Base-by-base conservation (phyloP, 1,140 invertebrate species). In the Aporrectodea caliginosa region DNA sequence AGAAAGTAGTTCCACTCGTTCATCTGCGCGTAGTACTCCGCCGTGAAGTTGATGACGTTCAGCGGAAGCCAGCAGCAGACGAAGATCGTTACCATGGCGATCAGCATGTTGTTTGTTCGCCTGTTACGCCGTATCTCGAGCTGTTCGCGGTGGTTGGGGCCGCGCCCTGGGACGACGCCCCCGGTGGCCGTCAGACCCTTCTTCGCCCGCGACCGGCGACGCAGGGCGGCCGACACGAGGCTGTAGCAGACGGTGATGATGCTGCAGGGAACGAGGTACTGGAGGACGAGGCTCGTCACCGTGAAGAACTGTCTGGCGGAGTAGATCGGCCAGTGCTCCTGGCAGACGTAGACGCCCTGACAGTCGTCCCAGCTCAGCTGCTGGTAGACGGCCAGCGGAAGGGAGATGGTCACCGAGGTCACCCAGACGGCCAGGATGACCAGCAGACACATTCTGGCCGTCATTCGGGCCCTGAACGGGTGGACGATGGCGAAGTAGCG, bases 41-140 rank as follows among this genome's bases (percentile, higher is more conserved):
- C 77, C 31, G 83, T 78, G 31, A 87, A 79, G 70, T 85, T 83
- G 29, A 85, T 83, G 79, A 86, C 82, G 86, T 98, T 98, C 6
- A 99, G 89, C 0, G 97, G 97, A 80, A 98, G 89, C 97, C 97
- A 99, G n/a, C 94, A 98, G 0, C 94, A 90, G 0, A 95, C 93
- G 87, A 99, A 99, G 43, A 98, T 95, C 0, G 92, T 91, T 0
- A 98, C 97, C 96, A 99, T 99, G 0, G 95, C 93, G 82, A 98
- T 97, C 14, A 99, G 90, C 97, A 99, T 99, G 81, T 94, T 91
- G 82, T 92, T 92, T 27, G 91, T 92, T 73, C 90, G 82, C 81
- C 95, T 93, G 22, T 95, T 96, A 72, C 93, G 89, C 82, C 91
- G 83, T 27, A 88, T 86, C 81, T 89, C 88, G 80, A 85, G 81